Evolutionary conservation across 2,888 invertebrate genomes (phyloP), one percentile per base, ranked within the genome.

Genomic region (Agonopterix alstromeriana): DNA sequence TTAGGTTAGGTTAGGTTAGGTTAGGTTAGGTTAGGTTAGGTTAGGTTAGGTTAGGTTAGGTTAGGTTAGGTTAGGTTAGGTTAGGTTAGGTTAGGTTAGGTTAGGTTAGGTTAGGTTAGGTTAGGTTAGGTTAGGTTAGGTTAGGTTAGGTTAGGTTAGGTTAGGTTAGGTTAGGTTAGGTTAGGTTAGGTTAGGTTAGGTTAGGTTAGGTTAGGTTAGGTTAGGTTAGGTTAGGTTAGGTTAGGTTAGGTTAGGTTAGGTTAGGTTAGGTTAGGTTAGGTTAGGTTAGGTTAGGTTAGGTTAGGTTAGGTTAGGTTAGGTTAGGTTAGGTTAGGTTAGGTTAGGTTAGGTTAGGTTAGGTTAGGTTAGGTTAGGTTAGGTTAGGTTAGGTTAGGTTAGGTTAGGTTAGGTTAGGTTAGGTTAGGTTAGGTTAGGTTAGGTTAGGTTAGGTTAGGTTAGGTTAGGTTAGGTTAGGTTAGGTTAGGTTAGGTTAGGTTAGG

Each of bases 1-100:
- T 57, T 57, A 53, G 58, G 54, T 53, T 58, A 50, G 54, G 56
- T 53, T 58, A 51, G 56, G 55, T 55, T 55, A 51, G 56, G 57
- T 57, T 57, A 52, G 56, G 57, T 59, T 59, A 36, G 36, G 17
- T 17, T 17, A 14, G 14, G 14, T 14, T 14, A 14, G 14, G 14
- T 14, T 14, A 53, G 55, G 54, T 54, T 55, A 53, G 55, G 57
- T 57, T 57, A 53, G 58, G 54, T 53, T 58, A 50, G 54, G 56
- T 53, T 58, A 51, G 56, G 55, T 55, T 55, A 51, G 56, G 57
- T 57, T 57, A 52, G 56, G 57, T 59, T 59, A 36, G 36, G 17
- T 17, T 17, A 14, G 14, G 14, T 14, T 14, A 14, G 14, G 14
- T 14, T 14, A 53, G 55, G 54, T 54, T 55, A 53, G 55, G 57